Base-by-base conservation (phyloP, 2,888 invertebrate species). In the Trichopoda pennipes region DNA sequence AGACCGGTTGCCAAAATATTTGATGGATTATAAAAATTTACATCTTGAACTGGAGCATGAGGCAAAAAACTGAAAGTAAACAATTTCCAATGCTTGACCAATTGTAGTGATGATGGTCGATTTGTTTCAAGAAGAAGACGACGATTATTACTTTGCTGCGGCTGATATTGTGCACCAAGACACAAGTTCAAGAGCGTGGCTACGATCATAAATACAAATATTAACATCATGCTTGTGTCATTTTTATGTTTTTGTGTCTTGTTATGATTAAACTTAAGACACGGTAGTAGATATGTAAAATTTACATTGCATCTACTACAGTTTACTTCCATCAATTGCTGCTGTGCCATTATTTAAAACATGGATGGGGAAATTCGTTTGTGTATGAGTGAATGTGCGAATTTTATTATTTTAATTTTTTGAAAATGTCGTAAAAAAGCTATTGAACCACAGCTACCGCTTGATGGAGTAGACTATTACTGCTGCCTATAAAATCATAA, bases 1-100 rank as follows among this genome's bases (percentile, higher is more conserved):
- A 96, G 88, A 1, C 96, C 96, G 0, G 96, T 96, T 47, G 95
- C 94, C 6, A 96, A 94, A 0, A 95, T 94, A 89, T 95, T 95
- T 88, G 95, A 94, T 0, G 95, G 94, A 86, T 86, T 90, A 66
- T 87, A 91, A 75, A 90, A 90, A 64, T 92, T 92, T 85, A 92
- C 91, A 85, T 94, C 90, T 12, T 92, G 91, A 7, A 92, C 90
- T 1, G 93, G 94, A 16, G 91, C 92, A 86, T 94, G 93, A 63
- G 93, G 93, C 0, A 94, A 94, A 86, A 95, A 94, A 90, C 95
- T 94, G 86, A 93, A 95, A 86, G 93, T 92, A 61, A 95, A 89
- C 8, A 94, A 89, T 84, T 92, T 94, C 95, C 95, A 95, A 88
- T 95, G 94, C 90, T 94, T 94, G 23, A 93, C 91, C 32, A 94